Conservation (phyloP, 2,797 vertebrate species). For the Arrhamphus sclerolepis region DNA sequence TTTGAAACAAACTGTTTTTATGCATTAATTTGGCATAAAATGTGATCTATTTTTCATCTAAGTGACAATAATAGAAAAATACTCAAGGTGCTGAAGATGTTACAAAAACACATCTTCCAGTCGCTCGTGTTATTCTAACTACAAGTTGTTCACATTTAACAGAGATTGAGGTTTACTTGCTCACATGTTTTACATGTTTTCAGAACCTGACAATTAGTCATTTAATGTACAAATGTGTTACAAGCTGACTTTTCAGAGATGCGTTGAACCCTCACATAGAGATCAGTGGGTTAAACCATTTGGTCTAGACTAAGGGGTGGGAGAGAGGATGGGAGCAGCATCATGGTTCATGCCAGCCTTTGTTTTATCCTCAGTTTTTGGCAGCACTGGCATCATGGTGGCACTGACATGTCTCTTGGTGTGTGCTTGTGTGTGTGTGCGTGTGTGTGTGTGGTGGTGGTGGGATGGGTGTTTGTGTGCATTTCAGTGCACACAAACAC, state of each 20-base stretch:
- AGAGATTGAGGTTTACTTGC: background rate
- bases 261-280: constrained; percentile 47
- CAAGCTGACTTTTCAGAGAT: constrained; percentile 41
- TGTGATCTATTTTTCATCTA: too few species aligned
- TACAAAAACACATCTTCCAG: too few species aligned
- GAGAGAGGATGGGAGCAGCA: constrained; percentile 23
- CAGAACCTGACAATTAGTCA: constrained; percentile 12
- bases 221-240: constrained; percentile 32
- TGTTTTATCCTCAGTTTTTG: constrained; percentile 71
- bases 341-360: constrained; percentile 71
- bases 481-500: constrained; percentile 26
- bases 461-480: constrained; percentile 41
- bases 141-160: background rate
- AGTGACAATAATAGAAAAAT: too few species aligned
- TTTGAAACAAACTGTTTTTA: too few species aligned
- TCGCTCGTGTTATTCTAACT: constrained; percentile 9
- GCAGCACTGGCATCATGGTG: constrained; percentile 62
- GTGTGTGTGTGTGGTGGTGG: constrained; percentile 34
- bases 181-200: background rate
- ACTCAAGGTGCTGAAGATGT: too few species aligned
- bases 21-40: too few species aligned
- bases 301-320: constrained; percentile 51
- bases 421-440: constrained; percentile 30
- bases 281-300: constrained; percentile 68
- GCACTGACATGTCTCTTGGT: constrained; percentile 68